Evolutionary conservation across 2,888 invertebrate genomes (phyloP).

Genomic region (Hipparchia semele): DNA sequence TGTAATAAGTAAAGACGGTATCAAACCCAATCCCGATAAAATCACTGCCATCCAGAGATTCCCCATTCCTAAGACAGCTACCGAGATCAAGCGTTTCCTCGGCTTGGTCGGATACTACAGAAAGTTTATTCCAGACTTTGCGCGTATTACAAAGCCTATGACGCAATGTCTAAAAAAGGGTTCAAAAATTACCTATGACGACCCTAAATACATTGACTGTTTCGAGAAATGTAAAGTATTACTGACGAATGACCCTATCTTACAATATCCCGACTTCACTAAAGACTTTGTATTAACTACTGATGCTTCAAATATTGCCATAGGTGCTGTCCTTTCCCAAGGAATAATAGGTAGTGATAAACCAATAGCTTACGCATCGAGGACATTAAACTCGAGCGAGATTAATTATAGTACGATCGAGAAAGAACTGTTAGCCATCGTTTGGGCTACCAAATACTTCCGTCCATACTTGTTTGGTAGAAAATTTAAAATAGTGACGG

Average conservation of each 20-base stretch:
- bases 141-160: constrained; percentile 34
- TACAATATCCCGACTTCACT: constrained; percentile 46
- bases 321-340: constrained; percentile 44
- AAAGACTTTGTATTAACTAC: constrained; percentile 42
- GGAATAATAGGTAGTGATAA: constrained; percentile 39
- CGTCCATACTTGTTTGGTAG: constrained; percentile 35
- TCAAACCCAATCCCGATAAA: constrained; percentile 27
- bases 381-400: constrained; percentile 42
- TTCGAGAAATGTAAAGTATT: constrained; percentile 43
- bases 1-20: constrained; percentile 22
- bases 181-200: constrained; percentile 13
- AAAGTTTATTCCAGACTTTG: constrained; percentile 34
- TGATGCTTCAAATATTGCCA: constrained; percentile 40
- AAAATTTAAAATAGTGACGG: constrained; percentile 38
- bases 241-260: too few relatives aligned
- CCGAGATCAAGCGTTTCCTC: constrained; percentile 25
- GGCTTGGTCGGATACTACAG: constrained; percentile 28
- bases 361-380: constrained; percentile 43
- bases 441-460: constrained; percentile 28
- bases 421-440: constrained; percentile 53
- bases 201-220: constrained; percentile 9
- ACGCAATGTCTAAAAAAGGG: constrained; percentile 36
- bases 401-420: constrained; percentile 46
- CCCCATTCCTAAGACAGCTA: constrained; percentile 9
- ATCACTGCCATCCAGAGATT: constrained; percentile 10